phyloP scores from a whole-genome alignment of 2,113 vertebrate species.

The Setophaga kirtlandii region DNA sequence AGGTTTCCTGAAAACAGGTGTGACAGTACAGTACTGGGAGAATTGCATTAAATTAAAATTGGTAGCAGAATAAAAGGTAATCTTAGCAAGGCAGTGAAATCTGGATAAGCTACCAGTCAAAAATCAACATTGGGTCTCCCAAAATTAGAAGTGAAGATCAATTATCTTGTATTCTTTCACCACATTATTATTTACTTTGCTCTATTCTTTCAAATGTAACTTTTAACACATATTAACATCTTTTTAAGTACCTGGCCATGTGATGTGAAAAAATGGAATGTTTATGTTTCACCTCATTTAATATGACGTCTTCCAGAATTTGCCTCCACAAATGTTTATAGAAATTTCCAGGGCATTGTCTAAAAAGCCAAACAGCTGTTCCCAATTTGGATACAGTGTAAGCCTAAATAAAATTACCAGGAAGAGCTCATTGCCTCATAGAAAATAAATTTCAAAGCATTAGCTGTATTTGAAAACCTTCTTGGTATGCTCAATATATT shows the following conservation, averaged over 20 bases:
- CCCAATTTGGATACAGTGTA: background rate
- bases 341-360: background rate
- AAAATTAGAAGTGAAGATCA: background rate
- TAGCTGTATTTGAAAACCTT: background rate
- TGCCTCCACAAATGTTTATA: background rate
- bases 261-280: background rate
- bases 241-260: background rate
- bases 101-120: background rate
- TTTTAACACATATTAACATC: background rate
- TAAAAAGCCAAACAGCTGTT: slow-evolving; percentile 11
- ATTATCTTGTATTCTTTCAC: background rate
- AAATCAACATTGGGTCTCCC: background rate
- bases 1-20: background rate
- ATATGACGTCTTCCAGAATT: background rate
- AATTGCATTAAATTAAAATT: background rate
- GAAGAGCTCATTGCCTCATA: background rate
- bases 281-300: background rate
- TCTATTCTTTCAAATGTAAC: background rate
- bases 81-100: background rate
- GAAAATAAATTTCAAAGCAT: background rate
- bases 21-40: background rate
- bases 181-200: background rate
- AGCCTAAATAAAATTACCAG: slow-evolving; percentile 8
- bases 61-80: background rate
- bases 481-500: background rate